Evolutionary conservation across 2,113 vertebrate species (phyloP).

Genomic region (Garra rufa): DNA sequence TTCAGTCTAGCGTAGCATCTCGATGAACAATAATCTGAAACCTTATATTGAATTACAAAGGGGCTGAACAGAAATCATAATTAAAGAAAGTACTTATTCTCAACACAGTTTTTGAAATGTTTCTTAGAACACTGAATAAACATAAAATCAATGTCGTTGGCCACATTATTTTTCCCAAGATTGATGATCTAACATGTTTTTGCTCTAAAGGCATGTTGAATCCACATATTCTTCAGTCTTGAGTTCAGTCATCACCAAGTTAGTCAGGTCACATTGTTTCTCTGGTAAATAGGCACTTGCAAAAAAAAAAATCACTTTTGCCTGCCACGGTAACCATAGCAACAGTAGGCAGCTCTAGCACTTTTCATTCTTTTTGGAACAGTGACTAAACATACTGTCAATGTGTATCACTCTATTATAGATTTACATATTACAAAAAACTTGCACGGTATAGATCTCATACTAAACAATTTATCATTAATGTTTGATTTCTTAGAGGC

Average conservation of each 20-base stretch:
- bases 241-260: neutral
- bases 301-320: neutral
- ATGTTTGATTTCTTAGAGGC: neutral
- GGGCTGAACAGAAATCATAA: neutral
- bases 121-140: neutral
- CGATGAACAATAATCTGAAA: neutral
- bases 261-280: slow-evolving; percentile 23
- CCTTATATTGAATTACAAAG: neutral
- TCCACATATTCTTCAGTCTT: neutral
- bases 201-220: neutral
- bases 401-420: neutral
- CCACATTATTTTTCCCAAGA: neutral
- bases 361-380: slow-evolving; percentile 24
- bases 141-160: neutral
- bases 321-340: slow-evolving; percentile 17
- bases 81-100: neutral
- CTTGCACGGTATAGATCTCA: neutral
- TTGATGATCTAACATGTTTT: neutral
- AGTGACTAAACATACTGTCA: slow-evolving; percentile 28
- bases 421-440: neutral
- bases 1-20: neutral
- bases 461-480: neutral
- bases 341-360: slow-evolving; percentile 18
- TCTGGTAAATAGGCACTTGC: slow-evolving; percentile 5
- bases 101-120: neutral